These are phyloP conservation scores for Urophycis tenuis DNA, from an alignment of 2,797 vertebrate genomes.

Conservation along the genomic window DNA sequence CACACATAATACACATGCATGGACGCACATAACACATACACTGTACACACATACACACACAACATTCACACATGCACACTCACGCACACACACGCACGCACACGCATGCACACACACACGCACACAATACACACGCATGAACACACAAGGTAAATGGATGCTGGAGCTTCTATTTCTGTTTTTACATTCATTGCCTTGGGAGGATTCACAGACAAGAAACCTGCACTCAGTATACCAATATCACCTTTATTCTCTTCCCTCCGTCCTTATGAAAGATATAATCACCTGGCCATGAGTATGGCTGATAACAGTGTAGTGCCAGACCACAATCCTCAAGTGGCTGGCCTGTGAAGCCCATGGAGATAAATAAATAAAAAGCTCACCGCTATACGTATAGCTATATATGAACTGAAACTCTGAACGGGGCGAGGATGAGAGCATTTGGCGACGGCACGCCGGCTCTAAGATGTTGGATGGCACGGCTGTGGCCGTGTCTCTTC, in stretches of 20 bases:
- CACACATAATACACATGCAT: neutral
- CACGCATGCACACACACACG: neutral
- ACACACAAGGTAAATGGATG: neutral
- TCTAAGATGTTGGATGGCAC: neutral
- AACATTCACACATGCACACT: neutral
- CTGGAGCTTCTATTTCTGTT: conserved; percentile 11
- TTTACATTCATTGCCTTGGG: neutral
- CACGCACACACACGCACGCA: neutral
- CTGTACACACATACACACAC: neutral
- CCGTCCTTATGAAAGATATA: neutral
- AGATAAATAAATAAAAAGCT: no score
- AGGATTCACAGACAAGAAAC: neutral
- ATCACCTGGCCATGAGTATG: neutral
- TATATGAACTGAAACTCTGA: no score
- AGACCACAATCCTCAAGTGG: neutral
- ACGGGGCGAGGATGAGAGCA: no score
- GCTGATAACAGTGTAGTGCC: neutral
- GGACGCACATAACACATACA: neutral
- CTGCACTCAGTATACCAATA: neutral
- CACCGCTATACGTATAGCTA: no score
- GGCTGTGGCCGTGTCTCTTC: neutral
- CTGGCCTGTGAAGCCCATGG: no score
- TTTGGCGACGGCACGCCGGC: no score
- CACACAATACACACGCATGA: neutral
- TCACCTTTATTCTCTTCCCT: neutral